phyloP scores from a whole-genome alignment of 1,140 invertebrate species.

The Heliothis virescens region DNA sequence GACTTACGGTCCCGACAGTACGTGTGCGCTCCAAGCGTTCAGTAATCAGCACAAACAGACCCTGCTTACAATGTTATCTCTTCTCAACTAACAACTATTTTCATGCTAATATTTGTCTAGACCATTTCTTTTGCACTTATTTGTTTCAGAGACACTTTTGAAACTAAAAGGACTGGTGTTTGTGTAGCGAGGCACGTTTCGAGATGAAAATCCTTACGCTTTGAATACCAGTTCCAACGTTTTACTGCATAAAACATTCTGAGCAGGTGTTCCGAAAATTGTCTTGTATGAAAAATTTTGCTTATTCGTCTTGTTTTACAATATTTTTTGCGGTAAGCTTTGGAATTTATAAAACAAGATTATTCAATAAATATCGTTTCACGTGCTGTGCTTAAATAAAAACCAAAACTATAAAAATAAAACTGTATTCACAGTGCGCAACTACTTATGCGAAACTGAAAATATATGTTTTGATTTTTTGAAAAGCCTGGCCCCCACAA shows the following conservation, averaged over 20 bases:
- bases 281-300: slow-evolving; percentile 28
- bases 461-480: not conserved
- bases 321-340: not conserved
- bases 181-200: slow-evolving; percentile 36
- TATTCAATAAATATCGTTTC: not conserved
- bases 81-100: slow-evolving; percentile 43
- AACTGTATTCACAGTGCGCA: too few species aligned
- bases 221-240: slow-evolving; percentile 35
- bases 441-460: too few species aligned
- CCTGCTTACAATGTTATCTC: slow-evolving; percentile 47
- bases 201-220: slow-evolving; percentile 39
- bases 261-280: slow-evolving; percentile 38
- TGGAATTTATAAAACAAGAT: not conserved
- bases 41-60: slow-evolving; percentile 54
- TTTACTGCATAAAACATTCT: slow-evolving; percentile 44
- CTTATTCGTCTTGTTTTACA: slow-evolving; percentile 23
- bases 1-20: slow-evolving; percentile 54
- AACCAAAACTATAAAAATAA: too few species aligned
- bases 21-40: slow-evolving; percentile 37
- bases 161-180: slow-evolving; percentile 37
- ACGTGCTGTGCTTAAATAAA: too few species aligned
- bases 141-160: slow-evolving; percentile 42
- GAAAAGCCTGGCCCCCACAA: not conserved
- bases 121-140: slow-evolving; percentile 44
- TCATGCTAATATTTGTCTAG: slow-evolving; percentile 50